A percentile compares a stretch with the other conserved stretches of the same genome.
phyloP scores from a whole-genome alignment of 1,140 invertebrate genomes.

The Choristoneura fumiferana region DNA sequence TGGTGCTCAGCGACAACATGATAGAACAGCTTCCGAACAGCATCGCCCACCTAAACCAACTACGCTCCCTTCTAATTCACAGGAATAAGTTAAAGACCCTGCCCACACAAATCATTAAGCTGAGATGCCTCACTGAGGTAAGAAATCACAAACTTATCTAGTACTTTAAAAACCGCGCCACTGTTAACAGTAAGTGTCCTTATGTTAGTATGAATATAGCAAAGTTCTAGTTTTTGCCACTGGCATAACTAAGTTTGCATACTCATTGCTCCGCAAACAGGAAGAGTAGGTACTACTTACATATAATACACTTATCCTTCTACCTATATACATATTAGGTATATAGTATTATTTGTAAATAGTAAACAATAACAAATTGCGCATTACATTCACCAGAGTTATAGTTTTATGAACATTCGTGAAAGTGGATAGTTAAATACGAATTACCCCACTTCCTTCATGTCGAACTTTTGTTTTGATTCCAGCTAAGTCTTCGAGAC shows the following conservation, averaged over 20 bases:
- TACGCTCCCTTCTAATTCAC: constrained; percentile 93
- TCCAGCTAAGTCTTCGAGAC: constrained; percentile 94
- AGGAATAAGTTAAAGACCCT: constrained; percentile 94
- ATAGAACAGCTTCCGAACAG: constrained; percentile 92
- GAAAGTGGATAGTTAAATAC: too few species aligned
- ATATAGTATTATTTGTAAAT: too few species aligned
- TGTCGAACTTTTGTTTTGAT: constrained; percentile 33
- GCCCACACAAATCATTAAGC: constrained; percentile 94
- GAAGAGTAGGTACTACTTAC: too few species aligned
- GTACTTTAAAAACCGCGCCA: too few species aligned
- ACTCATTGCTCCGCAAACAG: too few species aligned
- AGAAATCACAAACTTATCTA: constrained; percentile 22
- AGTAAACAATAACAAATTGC: constrained; percentile 6
- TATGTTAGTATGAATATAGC: too few species aligned
- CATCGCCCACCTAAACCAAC: constrained; percentile 90
- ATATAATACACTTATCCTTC: too few species aligned
- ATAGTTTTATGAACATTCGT: not conserved
- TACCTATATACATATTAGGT: too few species aligned
- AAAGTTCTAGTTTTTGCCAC: too few species aligned
- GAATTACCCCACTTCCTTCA: too few species aligned
- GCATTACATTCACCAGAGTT: constrained; percentile 4
- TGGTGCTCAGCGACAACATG: constrained; percentile 95
- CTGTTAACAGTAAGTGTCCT: too few species aligned
- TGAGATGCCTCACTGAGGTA: constrained; percentile 93
- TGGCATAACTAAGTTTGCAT: too few species aligned